Evolutionary conservation across 2,797 vertebrate species (phyloP).

Genomic region (Sylvia borin): DNA sequence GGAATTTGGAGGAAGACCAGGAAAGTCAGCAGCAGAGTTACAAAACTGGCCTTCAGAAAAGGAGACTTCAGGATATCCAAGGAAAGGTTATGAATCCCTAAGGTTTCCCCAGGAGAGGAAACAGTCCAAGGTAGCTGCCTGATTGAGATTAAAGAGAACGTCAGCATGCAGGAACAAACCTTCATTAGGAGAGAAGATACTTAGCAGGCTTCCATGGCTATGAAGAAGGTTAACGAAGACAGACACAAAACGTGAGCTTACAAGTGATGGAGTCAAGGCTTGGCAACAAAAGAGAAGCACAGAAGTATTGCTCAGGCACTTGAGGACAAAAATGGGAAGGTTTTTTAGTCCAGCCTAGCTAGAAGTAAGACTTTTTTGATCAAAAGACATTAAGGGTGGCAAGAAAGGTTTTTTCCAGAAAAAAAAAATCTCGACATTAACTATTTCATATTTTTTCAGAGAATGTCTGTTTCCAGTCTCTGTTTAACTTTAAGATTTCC

Average conservation of each 20-base stretch:
- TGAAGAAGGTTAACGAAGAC: neutral
- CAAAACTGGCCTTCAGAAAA: neutral
- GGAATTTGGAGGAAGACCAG: neutral
- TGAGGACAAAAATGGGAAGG: neutral
- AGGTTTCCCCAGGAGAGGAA: neutral
- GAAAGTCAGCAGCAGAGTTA: neutral
- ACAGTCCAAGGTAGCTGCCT: neutral
- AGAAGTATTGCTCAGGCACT: neutral
- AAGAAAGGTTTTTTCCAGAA: neutral
- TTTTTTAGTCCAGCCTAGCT: neutral
- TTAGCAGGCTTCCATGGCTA: neutral
- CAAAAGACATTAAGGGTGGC: neutral
- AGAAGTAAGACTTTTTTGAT: neutral
- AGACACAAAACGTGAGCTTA: neutral
- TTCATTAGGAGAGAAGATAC: neutral
- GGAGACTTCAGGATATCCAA: neutral
- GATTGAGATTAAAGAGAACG: neutral
- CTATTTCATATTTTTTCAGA: neutral
- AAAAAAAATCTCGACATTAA: neutral
- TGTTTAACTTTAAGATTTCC: neutral
- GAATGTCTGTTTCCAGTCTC: neutral
- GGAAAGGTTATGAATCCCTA: neutral
- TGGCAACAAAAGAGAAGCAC: neutral
- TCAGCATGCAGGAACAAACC: neutral
- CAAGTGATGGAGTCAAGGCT: neutral